A percentile compares a stretch with the other conserved stretches of the same genome.
phyloP scores from a whole-genome alignment of 35 echinoderm and acorn worm genomes.

The Ptychodera flava region DNA sequence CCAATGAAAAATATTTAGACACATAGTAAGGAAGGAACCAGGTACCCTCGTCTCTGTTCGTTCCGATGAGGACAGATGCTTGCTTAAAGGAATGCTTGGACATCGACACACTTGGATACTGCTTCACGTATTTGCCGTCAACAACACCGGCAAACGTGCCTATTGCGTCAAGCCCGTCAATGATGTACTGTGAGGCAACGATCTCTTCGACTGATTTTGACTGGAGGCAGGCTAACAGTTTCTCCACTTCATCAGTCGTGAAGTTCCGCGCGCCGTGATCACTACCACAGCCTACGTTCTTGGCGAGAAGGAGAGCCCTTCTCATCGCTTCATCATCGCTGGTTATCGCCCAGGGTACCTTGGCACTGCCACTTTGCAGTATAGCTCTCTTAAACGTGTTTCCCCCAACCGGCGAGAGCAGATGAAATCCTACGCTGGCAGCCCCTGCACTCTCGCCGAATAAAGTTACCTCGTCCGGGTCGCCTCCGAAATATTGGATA shows the following conservation, averaged over 20 bases:
- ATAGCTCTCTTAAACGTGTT: conserved; percentile 58
- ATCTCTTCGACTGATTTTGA: conserved; percentile 24
- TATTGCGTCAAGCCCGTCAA: conserved; percentile 21
- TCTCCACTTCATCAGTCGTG: conserved; percentile 2
- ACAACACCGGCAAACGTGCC: conserved; percentile 74
- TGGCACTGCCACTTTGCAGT: conserved; percentile 64
- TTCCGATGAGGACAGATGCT: conserved; percentile 62
- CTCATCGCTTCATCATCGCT: conserved; percentile 56
- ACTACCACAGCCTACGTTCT: conserved; percentile 40
- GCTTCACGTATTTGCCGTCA: conserved; percentile 55
- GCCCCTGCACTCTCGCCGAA: conserved; percentile 88
- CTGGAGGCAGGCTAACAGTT: conserved; percentile 61
- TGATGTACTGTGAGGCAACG: conserved; percentile 19
- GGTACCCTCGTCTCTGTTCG: conserved; percentile 75
- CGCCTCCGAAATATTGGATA: conserved; percentile 58
- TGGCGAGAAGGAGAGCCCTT: conserved; percentile 44
- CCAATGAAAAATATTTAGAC: conserved; percentile 25
- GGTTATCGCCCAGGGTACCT: conserved; percentile 60
- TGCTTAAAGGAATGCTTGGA: conserved; percentile 41
- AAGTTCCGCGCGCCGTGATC: conserved; percentile 4
- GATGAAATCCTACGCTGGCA: conserved; percentile 64
- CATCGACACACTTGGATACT: conserved; percentile 43
- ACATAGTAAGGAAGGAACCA: conserved; percentile 83
- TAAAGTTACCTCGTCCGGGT: conserved; percentile 52
- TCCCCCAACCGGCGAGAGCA: conserved; percentile 50